Conservation (phyloP, 2,113 vertebrate species). For the Aegypius monachus region DNA sequence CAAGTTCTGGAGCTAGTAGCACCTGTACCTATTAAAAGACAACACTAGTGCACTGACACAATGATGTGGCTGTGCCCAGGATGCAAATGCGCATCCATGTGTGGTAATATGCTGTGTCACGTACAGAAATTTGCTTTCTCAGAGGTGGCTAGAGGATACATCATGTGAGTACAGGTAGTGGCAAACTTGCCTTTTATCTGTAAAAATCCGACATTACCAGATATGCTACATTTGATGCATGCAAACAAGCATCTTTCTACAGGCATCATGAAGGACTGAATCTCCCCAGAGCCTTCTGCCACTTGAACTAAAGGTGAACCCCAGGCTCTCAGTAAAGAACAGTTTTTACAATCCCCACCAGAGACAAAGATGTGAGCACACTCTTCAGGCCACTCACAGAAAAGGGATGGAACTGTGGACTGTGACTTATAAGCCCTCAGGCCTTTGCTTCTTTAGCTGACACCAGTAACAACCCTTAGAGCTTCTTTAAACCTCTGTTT, state of each 20-base stretch:
- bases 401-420: neutral
- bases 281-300: neutral
- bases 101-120: neutral
- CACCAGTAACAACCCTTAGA: neutral
- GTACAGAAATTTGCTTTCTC: neutral
- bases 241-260: neutral
- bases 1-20: neutral
- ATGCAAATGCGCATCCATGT: neutral
- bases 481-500: neutral
- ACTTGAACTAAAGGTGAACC: neutral
- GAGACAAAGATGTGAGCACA: neutral
- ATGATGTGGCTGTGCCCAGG: neutral
- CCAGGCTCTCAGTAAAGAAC: neutral
- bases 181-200: neutral
- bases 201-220: neutral
- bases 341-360: neutral
- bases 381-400: neutral
- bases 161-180: neutral
- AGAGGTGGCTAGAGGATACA: neutral
- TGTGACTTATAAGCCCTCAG: neutral
- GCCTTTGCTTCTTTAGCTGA: neutral
- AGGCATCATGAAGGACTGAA: neutral
- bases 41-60: neutral
- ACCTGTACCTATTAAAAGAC: neutral
- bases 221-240: neutral